Percentiles rank a stretch among this genome's conserved stretches.
These are phyloP conservation scores for Diachasmimorpha longicaudata DNA, from an alignment of 1,140 invertebrate species.

Conservation along the genomic window DNA sequence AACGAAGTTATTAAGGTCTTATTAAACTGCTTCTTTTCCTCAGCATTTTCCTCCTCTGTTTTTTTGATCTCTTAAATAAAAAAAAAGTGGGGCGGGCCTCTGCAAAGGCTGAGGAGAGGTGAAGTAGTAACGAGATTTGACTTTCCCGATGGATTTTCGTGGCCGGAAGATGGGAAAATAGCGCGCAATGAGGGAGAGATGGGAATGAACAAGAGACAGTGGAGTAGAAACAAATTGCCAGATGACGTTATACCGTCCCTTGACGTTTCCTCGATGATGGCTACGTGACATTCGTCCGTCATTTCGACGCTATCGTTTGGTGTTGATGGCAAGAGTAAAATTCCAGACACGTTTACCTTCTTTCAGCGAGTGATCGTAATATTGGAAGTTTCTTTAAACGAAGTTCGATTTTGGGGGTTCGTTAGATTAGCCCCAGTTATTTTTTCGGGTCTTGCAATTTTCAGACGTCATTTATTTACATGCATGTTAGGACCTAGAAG, in stretches of 20 bases:
- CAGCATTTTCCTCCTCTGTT: conserved; percentile 6
- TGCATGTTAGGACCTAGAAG: not conserved
- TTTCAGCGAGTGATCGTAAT: not conserved
- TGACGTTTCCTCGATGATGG: conserved; percentile 25
- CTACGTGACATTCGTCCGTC: conserved; percentile 26
- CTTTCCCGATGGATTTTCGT: conserved; percentile 23
- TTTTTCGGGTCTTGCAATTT: not conserved
- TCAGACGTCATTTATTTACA: too few relatives aligned
- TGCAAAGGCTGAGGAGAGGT: not conserved
- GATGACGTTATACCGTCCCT: not conserved
- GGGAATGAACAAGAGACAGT: not conserved
- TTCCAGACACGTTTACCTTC: not conserved
- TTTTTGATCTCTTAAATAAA: conserved; percentile 16
- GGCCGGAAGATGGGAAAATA: conserved; percentile 8
- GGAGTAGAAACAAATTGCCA: conserved; percentile 23
- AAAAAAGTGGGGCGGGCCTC: not conserved
- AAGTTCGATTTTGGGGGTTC: too few relatives aligned
- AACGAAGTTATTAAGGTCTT: conserved; percentile 50
- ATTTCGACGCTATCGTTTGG: conserved; percentile 18
- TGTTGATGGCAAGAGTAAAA: not conserved
- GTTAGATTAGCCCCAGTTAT: too few relatives aligned
- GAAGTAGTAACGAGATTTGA: conserved; percentile 31
- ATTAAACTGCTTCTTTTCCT: conserved; percentile 46
- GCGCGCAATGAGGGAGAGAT: not conserved
- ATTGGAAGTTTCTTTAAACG: not conserved